Percentiles rank a stretch among this genome's conserved stretches.
Conservation (phyloP, 2,888 invertebrate species). For the Macrosoma leucophasiata region DNA sequence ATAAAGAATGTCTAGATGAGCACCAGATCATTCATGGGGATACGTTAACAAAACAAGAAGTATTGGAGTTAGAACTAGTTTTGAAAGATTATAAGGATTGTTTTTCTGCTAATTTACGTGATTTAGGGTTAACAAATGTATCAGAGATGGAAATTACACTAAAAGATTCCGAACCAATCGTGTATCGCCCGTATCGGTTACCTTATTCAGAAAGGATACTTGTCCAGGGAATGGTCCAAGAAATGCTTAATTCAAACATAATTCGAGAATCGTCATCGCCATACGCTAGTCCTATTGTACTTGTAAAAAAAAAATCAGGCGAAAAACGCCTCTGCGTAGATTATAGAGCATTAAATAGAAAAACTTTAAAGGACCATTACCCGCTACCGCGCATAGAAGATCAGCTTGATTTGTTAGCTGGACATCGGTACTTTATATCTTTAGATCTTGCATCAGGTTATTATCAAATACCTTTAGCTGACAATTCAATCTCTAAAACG, state of each 20-base stretch:
- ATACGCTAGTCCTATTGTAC: slow-evolving; percentile 22
- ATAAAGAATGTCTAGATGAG: no score
- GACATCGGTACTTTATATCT: slow-evolving; percentile 7
- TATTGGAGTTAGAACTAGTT: no score
- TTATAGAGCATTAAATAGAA: slow-evolving; percentile 17
- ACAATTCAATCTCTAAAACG: no score
- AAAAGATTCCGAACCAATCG: slow-evolving; percentile 12
- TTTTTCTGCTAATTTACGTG: slow-evolving; percentile 11
- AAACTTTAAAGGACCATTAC: slow-evolving; percentile 19
- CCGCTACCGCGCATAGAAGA: slow-evolving; percentile 22
- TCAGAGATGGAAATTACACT: slow-evolving; percentile 16
- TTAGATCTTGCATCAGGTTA: slow-evolving; percentile 18
- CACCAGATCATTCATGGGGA: no score
- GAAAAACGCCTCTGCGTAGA: slow-evolving; percentile 18
- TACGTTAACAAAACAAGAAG: no score
- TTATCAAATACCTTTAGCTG: slow-evolving; percentile 25
- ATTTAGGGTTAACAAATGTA: slow-evolving; percentile 13
- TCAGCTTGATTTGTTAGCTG: slow-evolving; percentile 11
- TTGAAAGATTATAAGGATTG: slow-evolving; percentile 9
- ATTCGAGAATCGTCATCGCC: slow-evolving; percentile 17
- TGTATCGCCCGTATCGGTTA: slow-evolving; percentile 18
- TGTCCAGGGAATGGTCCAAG: slow-evolving; percentile 17
- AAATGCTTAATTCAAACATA: slow-evolving; percentile 17
- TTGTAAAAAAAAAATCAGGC: slow-evolving; percentile 24
- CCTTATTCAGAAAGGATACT: slow-evolving; percentile 10